Percentiles rank a stretch among this genome's conserved stretches.
These are phyloP conservation scores for Pachymerium ferrugineum DNA, from an alignment of 2,888 invertebrate genomes.

Conservation along the genomic window DNA sequence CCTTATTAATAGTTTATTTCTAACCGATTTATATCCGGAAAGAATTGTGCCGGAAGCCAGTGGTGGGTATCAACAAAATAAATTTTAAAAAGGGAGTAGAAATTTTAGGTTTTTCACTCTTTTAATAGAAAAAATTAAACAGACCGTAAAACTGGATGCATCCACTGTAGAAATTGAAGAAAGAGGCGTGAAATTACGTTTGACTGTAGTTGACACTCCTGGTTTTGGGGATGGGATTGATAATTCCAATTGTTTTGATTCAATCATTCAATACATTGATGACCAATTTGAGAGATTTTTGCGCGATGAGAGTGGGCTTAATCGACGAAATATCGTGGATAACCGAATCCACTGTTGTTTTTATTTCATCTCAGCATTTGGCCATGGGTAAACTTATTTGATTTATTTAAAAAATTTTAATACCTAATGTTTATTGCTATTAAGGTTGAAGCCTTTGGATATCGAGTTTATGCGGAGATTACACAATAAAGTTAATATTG, in stretches of 20 bases:
- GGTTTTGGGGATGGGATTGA: slow-evolving; percentile 94
- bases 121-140: slow-evolving; percentile 62
- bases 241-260: slow-evolving; percentile 83
- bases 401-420: no score
- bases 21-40: slow-evolving; percentile 92
- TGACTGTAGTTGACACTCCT: slow-evolving; percentile 85
- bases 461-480: slow-evolving; percentile 94
- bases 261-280: slow-evolving; percentile 93
- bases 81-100: not conserved
- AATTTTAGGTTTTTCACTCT: not conserved
- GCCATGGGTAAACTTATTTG: slow-evolving; percentile 77
- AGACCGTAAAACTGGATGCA: slow-evolving; percentile 88
- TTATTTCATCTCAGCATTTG: slow-evolving; percentile 95
- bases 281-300: slow-evolving; percentile 91
- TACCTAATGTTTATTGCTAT: no score
- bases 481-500: slow-evolving; percentile 92
- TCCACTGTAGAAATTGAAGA: slow-evolving; percentile 96
- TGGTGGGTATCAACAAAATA: slow-evolving; percentile 55
- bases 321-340: slow-evolving; percentile 92
- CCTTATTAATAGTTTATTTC: slow-evolving; percentile 86
- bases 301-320: slow-evolving; percentile 88
- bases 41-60: slow-evolving; percentile 79
- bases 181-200: slow-evolving; percentile 81
- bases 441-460: slow-evolving; percentile 83
- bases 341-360: slow-evolving; percentile 97